These are phyloP conservation scores for Lophura nycthemera DNA, from an alignment of 2,113 vertebrate genomes.

Conservation along the genomic window DNA sequence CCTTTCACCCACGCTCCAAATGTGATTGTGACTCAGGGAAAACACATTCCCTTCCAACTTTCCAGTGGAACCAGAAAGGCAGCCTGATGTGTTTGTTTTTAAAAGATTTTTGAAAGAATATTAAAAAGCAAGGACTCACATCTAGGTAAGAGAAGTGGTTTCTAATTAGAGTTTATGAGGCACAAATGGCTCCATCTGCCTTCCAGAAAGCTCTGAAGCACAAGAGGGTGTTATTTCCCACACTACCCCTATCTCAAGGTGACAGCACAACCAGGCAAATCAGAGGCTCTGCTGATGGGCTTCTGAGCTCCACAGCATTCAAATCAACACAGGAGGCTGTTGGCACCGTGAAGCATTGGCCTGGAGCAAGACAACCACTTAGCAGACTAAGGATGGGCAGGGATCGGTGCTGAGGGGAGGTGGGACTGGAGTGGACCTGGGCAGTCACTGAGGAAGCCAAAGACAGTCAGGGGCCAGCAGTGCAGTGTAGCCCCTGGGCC, in stretches of 20 bases:
- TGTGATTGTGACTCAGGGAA: neutral
- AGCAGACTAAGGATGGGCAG: neutral
- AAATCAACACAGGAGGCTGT: neutral
- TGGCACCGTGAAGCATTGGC: neutral
- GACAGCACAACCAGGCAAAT: neutral
- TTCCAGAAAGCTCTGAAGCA: neutral
- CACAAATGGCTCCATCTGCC: neutral
- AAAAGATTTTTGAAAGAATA: neutral
- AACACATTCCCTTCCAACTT: neutral
- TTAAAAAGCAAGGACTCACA: neutral
- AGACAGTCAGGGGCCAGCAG: neutral
- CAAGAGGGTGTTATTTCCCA: neutral
- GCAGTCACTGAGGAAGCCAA: neutral
- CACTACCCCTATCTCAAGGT: neutral
- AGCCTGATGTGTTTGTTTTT: neutral
- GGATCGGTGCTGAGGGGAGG: fast-evolving
- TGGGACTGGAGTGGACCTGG: neutral
- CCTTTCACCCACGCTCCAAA: neutral
- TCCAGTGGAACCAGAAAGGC: neutral
- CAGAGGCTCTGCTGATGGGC: neutral
- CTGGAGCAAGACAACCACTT: no score
- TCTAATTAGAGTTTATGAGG: neutral
- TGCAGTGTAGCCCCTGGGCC: neutral
- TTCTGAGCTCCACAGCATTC: neutral
- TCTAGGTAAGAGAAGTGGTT: neutral